Base-by-base conservation (phyloP, 2,113 vertebrate genomes). In the Solea solea region DNA sequence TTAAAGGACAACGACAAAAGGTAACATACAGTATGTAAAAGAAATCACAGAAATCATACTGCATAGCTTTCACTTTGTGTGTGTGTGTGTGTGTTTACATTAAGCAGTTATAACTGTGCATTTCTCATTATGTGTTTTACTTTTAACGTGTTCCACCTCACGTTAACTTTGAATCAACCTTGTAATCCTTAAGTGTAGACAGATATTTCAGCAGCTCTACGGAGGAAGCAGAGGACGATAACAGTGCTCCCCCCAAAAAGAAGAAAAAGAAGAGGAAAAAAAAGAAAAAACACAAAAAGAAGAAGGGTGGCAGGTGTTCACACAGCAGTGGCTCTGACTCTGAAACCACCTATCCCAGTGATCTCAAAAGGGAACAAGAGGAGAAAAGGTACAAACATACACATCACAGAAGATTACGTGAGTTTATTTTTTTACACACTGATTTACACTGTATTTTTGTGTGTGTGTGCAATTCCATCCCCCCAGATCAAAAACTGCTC, bases 221-320 rank as follows among this genome's bases (percentile, higher is more conserved):
- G 41, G 84, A 89, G 3, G 70, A 65, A 9, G 87, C 81, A 27
- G 14, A 25, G 39, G 68, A 64, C 39, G 51, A 54, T 71, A 66
- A 68, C 52, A 44, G 83, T 41, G 76, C 75, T 56, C 88, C 86
- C 64, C n/a, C 81, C 13, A 92, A 90, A 71, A 92, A 91, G 86
- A 96, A 90, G 69, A 95, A 92, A 58, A 94, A 83, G 59, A 91
- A 93, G 69, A 95, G 85, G 78, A 95, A 93, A 27, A 96, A 93
- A 62, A 95, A 91, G 81, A 95, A 94, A 39, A 93, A 94, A 63
- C 94, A 91, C 54, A 94, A 90, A 74, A 94, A 85, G 73, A 90
- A 44, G 0, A 82, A 44, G 0, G 80, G 39, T 59, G 91, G 82
- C 2, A 86, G 64, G 50, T 28, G 67, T 28, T 90, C 90, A 0